Base-by-base conservation (phyloP, 2,113 vertebrate genomes). In the Actinemys pallida region DNA sequence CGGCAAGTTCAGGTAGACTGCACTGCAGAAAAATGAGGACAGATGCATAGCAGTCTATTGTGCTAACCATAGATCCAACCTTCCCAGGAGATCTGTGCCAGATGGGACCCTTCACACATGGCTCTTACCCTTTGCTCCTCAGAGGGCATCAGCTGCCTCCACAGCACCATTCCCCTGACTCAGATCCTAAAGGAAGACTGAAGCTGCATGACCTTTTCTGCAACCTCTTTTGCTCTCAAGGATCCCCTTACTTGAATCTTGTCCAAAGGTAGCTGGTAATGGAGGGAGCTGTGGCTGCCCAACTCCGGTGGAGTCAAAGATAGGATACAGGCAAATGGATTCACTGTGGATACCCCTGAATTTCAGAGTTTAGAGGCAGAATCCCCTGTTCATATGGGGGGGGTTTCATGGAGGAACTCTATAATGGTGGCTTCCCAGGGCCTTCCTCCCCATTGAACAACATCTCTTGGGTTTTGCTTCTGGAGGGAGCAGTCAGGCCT, bases 1-100 rank as follows among this genome's bases (percentile, higher is more conserved):
- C 12, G 80, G 56, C 81, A 81, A 82, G 22, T 84, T 49, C 79
- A 89, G 88, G 85, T 87, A 89, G 87, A 93, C 93, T 39, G 83
- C 82, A 87, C 25, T 91, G 42, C 14, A 83, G 57, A 52, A 69
- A 85, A 89, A 89, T 1, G 13, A 49, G n/a, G 42, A 72, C 47
- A 86, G 90, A 62, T 90, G 42, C 31, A 27, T 56, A 50, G 65
- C 39, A 57, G 8, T 45, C 31, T 45, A 65, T 59, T 59, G 45
- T 49, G 83, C 42, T 49, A n/a, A 29, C 42, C 56, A 39, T 42
- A 14, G 56, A 49, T 12, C 25, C 12, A 24, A 17, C 49, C 29
- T 29, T 56, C 42, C 39, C 42, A 13, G 27, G 54, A 57, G 45
- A 47, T 56, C 24, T 45, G 24, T 76, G 24, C 39, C 72, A 45